Evolutionary conservation across 2,888 invertebrate species (phyloP), one percentile per base, ranked within the genome.

Genomic region (Cantharis flavilabris): DNA sequence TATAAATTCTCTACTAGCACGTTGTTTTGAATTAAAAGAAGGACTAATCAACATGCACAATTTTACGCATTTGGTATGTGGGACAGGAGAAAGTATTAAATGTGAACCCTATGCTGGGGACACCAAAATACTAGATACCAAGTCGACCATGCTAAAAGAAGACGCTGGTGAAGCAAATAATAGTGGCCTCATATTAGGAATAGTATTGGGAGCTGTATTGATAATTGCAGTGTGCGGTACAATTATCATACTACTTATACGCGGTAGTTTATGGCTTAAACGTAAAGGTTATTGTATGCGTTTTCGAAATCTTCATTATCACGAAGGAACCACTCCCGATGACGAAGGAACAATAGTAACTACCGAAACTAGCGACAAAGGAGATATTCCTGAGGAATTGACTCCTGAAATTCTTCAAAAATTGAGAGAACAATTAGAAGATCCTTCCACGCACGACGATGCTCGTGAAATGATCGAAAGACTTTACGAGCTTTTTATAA

Each of bases 391-490:
- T 0, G 94, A 94, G 85, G 94, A 94, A 85, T 85, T 95, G 69
- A 94, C 94, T 0, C 92, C 93, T 82, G 95, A 95, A 83, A 90
- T 95, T 71, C 88, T 95, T 77, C 92, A 92, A 81, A 92, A 92
- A 80, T 88, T 95, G 14, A 90, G 93, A 75, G 92, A 93, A 81
- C 92, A 92, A 83, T 86, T 95, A 9, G 93, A 94, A 82, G 93
- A 93, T 84, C 94, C 94, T 0, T 91, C 92, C 73, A 93, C 94
- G 76, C 94, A 94, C 82, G 91, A 92, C 73, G 93, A 94, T 84
- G 94, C 95, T 2, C 90, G 93, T 62, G 94, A 94, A 86, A 93
- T 94, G 90, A 95, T 95, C 78, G 94, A 95, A 84, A 93, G 94
- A 83, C 88, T 94, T 7, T 94, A 94, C 83, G 94, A 94, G 86